Base-by-base conservation (phyloP, 2,888 invertebrate genomes). In the Oscheius myriophilus region DNA sequence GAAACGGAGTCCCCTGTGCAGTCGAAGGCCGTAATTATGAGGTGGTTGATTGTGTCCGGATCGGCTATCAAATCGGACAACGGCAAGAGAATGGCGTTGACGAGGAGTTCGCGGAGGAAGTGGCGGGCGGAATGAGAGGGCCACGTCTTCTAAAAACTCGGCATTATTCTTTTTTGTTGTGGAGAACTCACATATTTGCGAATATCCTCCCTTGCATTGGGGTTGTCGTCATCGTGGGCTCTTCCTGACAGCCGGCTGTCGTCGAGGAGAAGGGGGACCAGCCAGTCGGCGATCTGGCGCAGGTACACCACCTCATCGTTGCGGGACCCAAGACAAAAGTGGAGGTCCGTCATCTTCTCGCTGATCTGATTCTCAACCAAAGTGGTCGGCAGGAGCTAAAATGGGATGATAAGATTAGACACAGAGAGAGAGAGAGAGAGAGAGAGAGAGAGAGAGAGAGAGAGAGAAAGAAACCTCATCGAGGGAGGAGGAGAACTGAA, bases 1-100 rank as follows among this genome's bases (percentile, higher is more conserved):
- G 18, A 43, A 9, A 23, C 43, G 26, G 25, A 26, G 54, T 54
- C 51, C 12, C 51, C 51, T 12, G 21, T 46, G 49, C 49, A 46
- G 11, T 78, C 79, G 39, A 86, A 76, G 1, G 77, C 46, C 9
- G 76, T 63, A 45, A 82, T 75, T 6, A 84, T 67, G 46, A 86
- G 78, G 21, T 77, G 70, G 62, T 86, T 86, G 52, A 86, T 72
- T 1, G 80, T 83, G 61, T 85, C 84, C 11, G 86, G 86, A 66
- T 86, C 83, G 6, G 86, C 76, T 26, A 82, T 57, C 54, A 82
- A 61, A 55, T 86, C 85, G 41, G 86, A 67, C 7, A 78, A 55
- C 14, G 86, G 86, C 26, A 82, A 59, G 9, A 86, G 72, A 7
- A 85, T 67, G 3, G 78, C 72, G 51, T 82, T 82, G 18, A 80